phyloP scores from a whole-genome alignment of 1,140 invertebrate species.

The Drosophila busckii region DNA sequence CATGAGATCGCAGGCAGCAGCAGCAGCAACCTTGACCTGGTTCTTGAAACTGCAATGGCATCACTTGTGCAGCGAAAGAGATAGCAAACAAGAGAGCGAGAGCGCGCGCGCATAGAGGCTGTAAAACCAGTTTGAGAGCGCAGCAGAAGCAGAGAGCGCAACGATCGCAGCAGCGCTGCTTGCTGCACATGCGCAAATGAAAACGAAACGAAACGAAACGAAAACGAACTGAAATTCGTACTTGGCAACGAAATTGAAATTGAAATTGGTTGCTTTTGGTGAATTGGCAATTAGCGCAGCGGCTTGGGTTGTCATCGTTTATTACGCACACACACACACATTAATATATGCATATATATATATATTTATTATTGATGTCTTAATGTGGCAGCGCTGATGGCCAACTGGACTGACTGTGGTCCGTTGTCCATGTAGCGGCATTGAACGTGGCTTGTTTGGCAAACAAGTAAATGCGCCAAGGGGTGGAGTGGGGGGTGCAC shows the following conservation, averaged over 20 bases:
- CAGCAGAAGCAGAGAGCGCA: not conserved
- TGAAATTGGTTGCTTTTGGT: conserved; percentile 17
- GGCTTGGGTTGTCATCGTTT: not conserved
- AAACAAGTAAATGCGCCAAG: conserved; percentile 4
- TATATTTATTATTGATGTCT: conserved; percentile 65
- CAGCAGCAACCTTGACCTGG: conserved; percentile 68
- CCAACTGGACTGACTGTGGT: conserved; percentile 36
- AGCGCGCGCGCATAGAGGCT: conserved; percentile 44
- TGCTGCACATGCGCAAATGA: conserved; percentile 61
- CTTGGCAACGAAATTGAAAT: conserved; percentile 24
- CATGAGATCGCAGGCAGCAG: conserved; percentile 29
- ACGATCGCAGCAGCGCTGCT: conserved; percentile 1
- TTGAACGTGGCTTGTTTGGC: conserved; percentile 49
- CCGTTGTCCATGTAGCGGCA: conserved; percentile 25
- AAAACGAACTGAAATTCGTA: conserved; percentile 22
- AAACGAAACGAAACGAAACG: conserved; percentile 18
- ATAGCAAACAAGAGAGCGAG: not conserved
- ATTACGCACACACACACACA: conserved; percentile 30
- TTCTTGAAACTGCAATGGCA: conserved; percentile 74
- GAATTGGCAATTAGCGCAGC: conserved; percentile 38
- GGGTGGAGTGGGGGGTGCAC: conserved; percentile 2
- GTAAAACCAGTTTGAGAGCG: conserved; percentile 55
- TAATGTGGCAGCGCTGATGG: conserved; percentile 62
- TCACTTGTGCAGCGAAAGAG: conserved; percentile 54
- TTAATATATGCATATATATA: conserved; percentile 11